These are phyloP conservation scores for Oegoconia quadripuncta DNA, from an alignment of 2,888 invertebrate species.

Conservation along the genomic window DNA sequence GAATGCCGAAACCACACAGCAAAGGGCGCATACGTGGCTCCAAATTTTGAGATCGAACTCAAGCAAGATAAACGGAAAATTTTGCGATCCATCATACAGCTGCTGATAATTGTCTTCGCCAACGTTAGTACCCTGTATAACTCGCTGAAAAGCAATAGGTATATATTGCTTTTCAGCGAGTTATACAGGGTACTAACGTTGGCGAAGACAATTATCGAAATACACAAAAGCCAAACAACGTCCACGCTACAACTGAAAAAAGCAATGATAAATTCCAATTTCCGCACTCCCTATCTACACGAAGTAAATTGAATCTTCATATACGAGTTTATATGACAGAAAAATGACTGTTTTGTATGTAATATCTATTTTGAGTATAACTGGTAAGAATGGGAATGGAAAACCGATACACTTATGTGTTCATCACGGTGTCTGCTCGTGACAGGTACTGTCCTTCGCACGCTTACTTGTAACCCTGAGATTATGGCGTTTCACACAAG, in stretches of 20 bases:
- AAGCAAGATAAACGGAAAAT: no score
- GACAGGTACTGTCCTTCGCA: neutral
- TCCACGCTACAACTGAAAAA: neutral
- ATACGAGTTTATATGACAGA: conserved; percentile 31
- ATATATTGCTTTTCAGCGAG: no score
- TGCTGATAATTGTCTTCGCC: no score
- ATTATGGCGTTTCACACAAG: no score
- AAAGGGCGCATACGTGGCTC: no score
- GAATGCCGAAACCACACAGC: no score
- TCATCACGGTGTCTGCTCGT: neutral
- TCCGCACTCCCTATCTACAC: conserved; percentile 33
- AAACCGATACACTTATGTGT: neutral
- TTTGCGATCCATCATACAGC: no score
- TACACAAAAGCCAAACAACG: neutral
- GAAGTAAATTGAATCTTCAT: conserved; percentile 35
- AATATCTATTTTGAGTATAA: neutral
- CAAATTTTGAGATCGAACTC: no score
- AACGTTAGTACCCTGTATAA: no score
- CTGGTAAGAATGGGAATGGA: conserved; percentile 1
- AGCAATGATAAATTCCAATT: conserved; percentile 41
- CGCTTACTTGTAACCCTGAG: neutral
- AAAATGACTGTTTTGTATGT: conserved; percentile 24
- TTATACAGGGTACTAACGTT: no score
- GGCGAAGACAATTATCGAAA: no score
- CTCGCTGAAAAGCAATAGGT: no score